phyloP scores from a whole-genome alignment of 1,140 invertebrate genomes.

The Euglossa dilemma region DNA sequence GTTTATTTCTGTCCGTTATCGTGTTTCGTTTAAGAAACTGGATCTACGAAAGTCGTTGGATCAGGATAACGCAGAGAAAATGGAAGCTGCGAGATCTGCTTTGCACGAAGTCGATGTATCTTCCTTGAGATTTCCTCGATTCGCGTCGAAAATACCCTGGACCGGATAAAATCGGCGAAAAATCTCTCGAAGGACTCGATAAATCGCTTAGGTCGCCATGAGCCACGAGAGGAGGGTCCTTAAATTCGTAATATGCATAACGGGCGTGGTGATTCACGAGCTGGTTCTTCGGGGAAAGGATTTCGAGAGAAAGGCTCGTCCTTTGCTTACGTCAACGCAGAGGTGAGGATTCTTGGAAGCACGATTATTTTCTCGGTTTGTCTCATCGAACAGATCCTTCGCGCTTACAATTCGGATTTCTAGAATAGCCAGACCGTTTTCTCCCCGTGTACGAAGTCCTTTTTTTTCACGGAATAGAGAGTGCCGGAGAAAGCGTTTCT shows the following conservation, averaged over 20 bases:
- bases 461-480: no score
- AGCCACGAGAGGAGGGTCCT: constrained; percentile 1
- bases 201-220: constrained; percentile 38
- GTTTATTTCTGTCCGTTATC: no score
- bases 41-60: not conserved
- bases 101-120: constrained; percentile 33
- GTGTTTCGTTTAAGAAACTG: no score
- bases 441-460: not conserved
- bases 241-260: not conserved
- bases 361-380: no score
- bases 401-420: no score
- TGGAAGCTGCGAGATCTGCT: constrained; percentile 38
- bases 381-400: not conserved
- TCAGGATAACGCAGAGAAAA: not conserved
- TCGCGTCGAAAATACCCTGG: constrained; percentile 8
- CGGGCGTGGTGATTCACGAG: no score
- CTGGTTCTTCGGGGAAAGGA: not conserved
- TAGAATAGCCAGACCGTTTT: no score
- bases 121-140: constrained; percentile 58
- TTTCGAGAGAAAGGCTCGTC: not conserved
- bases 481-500: no score
- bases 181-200: constrained; percentile 52
- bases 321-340: not conserved
- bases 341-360: not conserved
- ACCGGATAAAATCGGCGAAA: constrained; percentile 30